Conservation (phyloP, 2,113 vertebrate species). For the Astur gentilis region DNA sequence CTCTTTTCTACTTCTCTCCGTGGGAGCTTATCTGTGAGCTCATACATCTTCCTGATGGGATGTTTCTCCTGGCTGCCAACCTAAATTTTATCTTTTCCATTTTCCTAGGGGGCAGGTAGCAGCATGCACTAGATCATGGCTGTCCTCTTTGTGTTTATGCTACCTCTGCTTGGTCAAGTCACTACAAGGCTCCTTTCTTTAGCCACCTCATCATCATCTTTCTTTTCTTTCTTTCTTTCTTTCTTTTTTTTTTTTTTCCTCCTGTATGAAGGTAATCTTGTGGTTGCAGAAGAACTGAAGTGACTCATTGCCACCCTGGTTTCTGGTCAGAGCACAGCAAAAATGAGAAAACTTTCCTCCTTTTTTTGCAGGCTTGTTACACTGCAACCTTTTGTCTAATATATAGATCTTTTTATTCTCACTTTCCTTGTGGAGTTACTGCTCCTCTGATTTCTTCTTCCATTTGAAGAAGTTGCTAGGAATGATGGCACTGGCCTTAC, state of each 20-base stretch:
- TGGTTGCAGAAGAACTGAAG: background rate
- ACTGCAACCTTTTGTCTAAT: background rate
- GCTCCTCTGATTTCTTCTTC: background rate
- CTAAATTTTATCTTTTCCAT: background rate
- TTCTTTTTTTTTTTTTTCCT: no score
- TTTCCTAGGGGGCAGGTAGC: background rate
- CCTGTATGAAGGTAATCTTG: background rate
- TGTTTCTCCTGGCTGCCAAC: background rate
- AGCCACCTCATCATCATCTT: rapidly evolving
- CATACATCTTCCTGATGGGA: background rate
- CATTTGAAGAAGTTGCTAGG: background rate
- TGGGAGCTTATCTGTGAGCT: background rate
- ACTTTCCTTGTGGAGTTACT: background rate
- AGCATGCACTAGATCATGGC: background rate
- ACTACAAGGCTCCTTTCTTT: background rate
- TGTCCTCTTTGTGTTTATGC: background rate
- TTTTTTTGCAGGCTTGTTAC: background rate
- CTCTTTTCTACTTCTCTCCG: background rate
- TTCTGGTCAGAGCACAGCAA: background rate
- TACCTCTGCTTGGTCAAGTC: background rate
- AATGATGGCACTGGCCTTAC: background rate
- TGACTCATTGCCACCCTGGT: rapidly evolving
- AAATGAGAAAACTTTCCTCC: background rate
- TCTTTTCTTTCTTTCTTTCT: no score
- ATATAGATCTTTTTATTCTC: background rate